These are phyloP conservation scores for Ceuthmochares aereus DNA, from an alignment of 2,113 vertebrate species.

Conservation along the genomic window DNA sequence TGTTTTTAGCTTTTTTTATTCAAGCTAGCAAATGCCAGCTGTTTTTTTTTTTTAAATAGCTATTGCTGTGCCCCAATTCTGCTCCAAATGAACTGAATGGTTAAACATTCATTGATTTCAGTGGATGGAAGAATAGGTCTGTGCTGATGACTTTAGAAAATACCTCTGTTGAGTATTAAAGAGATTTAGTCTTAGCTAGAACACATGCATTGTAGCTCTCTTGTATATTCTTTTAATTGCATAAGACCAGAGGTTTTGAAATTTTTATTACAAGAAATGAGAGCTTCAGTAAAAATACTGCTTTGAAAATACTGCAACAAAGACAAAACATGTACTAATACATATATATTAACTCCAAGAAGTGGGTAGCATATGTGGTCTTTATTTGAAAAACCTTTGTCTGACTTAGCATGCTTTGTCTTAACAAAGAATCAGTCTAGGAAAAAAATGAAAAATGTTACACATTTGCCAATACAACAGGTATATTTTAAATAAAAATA, in stretches of 20 bases:
- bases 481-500: conserved; percentile 60
- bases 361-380: background rate
- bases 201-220: background rate
- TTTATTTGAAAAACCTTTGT: conserved; percentile 9
- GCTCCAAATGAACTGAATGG: background rate
- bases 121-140: background rate
- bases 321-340: background rate
- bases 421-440: conserved; percentile 7
- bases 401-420: background rate
- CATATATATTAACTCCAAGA: background rate
- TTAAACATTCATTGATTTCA: background rate
- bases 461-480: background rate
- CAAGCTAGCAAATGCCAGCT: background rate
- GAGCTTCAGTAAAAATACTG: background rate
- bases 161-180: background rate
- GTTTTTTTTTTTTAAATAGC: background rate
- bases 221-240: background rate
- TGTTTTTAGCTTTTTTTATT: background rate
- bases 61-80: background rate
- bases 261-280: background rate
- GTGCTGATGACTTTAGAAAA: background rate
- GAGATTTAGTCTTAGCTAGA: background rate
- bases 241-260: background rate
- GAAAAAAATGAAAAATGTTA: conserved; percentile 15
- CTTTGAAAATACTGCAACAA: background rate